Percentiles rank a stretch among this genome's conserved stretches.
These are phyloP conservation scores for Rhorus exstirpatorius DNA, from an alignment of 2,888 invertebrate genomes.

Conservation along the genomic window DNA sequence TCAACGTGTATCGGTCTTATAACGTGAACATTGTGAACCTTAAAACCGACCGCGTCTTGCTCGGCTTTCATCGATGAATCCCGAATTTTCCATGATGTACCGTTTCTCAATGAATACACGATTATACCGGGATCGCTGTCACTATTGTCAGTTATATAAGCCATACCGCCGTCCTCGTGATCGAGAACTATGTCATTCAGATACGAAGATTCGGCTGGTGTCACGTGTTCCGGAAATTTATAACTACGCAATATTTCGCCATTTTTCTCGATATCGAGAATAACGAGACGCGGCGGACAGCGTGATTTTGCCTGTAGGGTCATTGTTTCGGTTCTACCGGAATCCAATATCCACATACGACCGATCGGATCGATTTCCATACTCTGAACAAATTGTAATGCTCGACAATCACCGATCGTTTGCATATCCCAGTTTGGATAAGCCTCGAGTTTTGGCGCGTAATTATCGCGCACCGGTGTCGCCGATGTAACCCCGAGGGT, in stretches of 20 bases:
- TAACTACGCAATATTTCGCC: slow-evolving; percentile 87
- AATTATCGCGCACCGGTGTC: slow-evolving; percentile 85
- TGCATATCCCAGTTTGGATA: slow-evolving; percentile 92
- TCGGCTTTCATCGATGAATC: slow-evolving; percentile 90
- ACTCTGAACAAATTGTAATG: slow-evolving; percentile 92
- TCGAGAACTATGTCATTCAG: slow-evolving; percentile 92
- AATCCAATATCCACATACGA: slow-evolving; percentile 87
- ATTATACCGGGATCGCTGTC: slow-evolving; percentile 91
- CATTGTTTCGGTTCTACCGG: slow-evolving; percentile 89
- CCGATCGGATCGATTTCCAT: slow-evolving; percentile 91
- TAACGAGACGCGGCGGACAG: slow-evolving; percentile 90
- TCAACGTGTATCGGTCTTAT: slow-evolving; percentile 89
- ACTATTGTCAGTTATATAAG: slow-evolving; percentile 92
- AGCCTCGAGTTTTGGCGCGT: slow-evolving; percentile 89
- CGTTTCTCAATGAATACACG: slow-evolving; percentile 89
- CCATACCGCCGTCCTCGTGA: slow-evolving; percentile 89
- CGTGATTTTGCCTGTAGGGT: slow-evolving; percentile 84
- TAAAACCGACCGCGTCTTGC: slow-evolving; percentile 88
- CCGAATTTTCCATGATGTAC: slow-evolving; percentile 91
- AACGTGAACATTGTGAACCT: slow-evolving; percentile 88
- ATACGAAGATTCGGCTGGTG: slow-evolving; percentile 88
- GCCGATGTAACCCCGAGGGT: slow-evolving; percentile 89
- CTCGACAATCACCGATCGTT: slow-evolving; percentile 89
- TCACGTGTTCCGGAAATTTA: slow-evolving; percentile 89
- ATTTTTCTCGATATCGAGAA: slow-evolving; percentile 89